Percentiles rank a stretch among this genome's conserved stretches.
These are phyloP conservation scores for Bembecia ichneumoniformis DNA, from an alignment of 2,888 invertebrate genomes.

Conservation along the genomic window DNA sequence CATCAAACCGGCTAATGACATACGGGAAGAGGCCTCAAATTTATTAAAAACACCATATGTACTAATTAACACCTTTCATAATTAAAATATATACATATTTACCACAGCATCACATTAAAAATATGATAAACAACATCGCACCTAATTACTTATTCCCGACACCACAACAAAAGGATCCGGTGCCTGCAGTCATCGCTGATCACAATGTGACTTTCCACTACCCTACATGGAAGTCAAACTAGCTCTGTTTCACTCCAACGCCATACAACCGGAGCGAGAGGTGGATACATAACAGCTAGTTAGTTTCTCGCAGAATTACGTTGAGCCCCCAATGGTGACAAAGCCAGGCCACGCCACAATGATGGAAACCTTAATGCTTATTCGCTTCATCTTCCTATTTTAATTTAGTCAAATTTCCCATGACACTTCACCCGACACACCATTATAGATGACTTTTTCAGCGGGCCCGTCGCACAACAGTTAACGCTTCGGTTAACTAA, in stretches of 20 bases:
- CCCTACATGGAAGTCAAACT: conserved; percentile 9
- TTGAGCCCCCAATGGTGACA: conserved; percentile 46
- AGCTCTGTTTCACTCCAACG: conserved; percentile 13
- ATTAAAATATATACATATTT: background rate
- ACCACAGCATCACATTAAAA: background rate
- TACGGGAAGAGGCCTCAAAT: too few relatives aligned
- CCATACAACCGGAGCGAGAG: background rate
- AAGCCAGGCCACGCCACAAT: conserved; percentile 46
- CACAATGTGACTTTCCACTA: conserved; percentile 28
- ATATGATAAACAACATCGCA: conserved; percentile 31
- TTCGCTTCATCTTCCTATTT: conserved; percentile 71
- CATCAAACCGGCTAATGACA: too few relatives aligned
- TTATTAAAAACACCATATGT: too few relatives aligned
- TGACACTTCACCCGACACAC: conserved; percentile 67
- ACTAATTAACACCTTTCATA: background rate
- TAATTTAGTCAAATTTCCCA: conserved; percentile 74
- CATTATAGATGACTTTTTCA: conserved; percentile 33
- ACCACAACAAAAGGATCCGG: conserved; percentile 36
- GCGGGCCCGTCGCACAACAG: conserved; percentile 12
- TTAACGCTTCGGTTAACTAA: background rate
- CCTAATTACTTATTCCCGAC: conserved; percentile 65
- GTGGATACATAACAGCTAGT: conserved; percentile 34
- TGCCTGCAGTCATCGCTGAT: conserved; percentile 33
- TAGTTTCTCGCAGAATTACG: conserved; percentile 31
- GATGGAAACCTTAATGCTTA: conserved; percentile 49